phyloP scores from a whole-genome alignment of 1,140 invertebrate genomes.

The Eciton burchellii region DNA sequence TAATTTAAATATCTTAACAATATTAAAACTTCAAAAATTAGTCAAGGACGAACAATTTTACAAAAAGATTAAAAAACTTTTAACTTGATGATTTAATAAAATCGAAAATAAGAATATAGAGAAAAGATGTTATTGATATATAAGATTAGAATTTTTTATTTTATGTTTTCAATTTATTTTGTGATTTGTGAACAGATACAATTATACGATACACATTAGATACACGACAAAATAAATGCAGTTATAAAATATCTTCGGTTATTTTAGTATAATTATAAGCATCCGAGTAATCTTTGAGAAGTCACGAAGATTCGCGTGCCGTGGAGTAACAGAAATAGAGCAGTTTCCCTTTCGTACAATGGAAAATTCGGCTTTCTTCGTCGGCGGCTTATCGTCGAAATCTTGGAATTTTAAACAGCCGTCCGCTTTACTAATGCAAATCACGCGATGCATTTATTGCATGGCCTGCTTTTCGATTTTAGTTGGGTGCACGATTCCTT shows the following conservation, averaged over 20 bases:
- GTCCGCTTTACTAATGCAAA: conserved; percentile 46
- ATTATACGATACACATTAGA: conserved; percentile 27
- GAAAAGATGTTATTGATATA: conserved; percentile 1
- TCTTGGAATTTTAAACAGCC: conserved; percentile 56
- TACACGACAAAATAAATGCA: conserved; percentile 19
- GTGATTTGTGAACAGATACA: conserved; percentile 10
- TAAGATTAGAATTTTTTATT: not conserved
- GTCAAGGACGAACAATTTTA: not conserved
- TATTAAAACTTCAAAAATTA: not conserved
- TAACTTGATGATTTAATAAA: not conserved
- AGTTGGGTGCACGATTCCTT: not conserved
- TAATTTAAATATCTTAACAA: too few species aligned
- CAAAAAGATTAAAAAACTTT: not conserved
- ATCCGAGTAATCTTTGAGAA: conserved; percentile 38
- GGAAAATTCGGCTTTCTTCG: not conserved
- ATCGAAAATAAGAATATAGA: not conserved
- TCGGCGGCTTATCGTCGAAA: conserved; percentile 34
- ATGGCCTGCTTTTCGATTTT: conserved; percentile 20
- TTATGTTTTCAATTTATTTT: not conserved
- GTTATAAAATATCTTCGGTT: conserved; percentile 18
- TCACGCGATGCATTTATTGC: conserved; percentile 61
- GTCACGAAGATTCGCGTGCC: conserved; percentile 47
- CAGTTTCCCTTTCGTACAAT: conserved; percentile 18
- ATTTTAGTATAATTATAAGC: conserved; percentile 6
- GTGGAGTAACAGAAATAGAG: conserved; percentile 23